These are phyloP conservation scores for Mus spretus DNA, from an alignment of 2,797 vertebrate species.

Conservation along the genomic window DNA sequence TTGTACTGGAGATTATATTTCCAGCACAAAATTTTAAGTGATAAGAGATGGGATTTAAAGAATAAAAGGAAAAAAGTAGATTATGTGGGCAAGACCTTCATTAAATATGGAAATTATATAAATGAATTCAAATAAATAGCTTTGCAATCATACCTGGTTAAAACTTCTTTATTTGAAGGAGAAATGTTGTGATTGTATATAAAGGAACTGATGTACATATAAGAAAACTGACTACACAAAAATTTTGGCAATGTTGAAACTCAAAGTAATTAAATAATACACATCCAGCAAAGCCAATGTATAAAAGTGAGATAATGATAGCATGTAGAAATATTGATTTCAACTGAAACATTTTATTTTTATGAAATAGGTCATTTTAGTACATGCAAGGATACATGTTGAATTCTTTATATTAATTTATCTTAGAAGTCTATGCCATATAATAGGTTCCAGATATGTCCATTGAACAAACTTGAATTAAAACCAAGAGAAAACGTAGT, in stretches of 20 bases:
- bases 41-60: not conserved
- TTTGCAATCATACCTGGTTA: not conserved
- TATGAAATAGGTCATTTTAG: not conserved
- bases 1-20: not conserved
- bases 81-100: not conserved
- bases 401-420: not conserved
- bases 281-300: not conserved
- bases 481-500: not conserved
- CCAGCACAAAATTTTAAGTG: not conserved
- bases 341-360: slow-evolving; percentile 37
- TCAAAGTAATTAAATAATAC: slow-evolving; percentile 10
- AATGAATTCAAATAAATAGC: not conserved
- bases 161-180: slow-evolving; percentile 17
- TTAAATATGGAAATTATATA: not conserved
- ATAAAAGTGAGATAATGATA: slow-evolving; percentile 14
- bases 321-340: not conserved
- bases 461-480: slow-evolving; percentile 18
- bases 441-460: not conserved
- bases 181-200: not conserved
- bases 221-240: not conserved
- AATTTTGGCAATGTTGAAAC: not conserved
- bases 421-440: not conserved
- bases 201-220: not conserved
- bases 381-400: not conserved
- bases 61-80: slow-evolving; percentile 20